phyloP scores from a whole-genome alignment of 2,888 invertebrate genomes.

The Nesidiocoris tenuis region DNA sequence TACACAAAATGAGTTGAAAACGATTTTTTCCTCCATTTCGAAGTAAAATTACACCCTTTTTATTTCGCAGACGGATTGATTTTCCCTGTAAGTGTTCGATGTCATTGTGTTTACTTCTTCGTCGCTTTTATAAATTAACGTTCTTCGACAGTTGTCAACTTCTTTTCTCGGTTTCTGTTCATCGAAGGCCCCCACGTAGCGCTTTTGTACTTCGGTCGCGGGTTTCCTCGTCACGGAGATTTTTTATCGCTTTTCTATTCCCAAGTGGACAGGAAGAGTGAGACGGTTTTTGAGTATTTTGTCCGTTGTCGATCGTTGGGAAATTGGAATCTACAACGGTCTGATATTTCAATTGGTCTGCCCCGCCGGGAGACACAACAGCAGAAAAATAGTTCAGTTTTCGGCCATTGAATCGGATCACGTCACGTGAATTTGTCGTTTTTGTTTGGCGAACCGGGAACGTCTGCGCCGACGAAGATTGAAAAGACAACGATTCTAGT shows the following conservation, averaged over 20 bases:
- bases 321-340: slow-evolving; percentile 4
- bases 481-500: background rate
- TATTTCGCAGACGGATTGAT: background rate
- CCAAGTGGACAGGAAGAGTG: background rate
- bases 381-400: background rate
- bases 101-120: background rate
- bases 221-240: background rate
- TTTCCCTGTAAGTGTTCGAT: background rate
- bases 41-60: background rate
- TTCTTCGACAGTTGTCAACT: background rate
- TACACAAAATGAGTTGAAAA: background rate
- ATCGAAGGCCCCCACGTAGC: background rate
- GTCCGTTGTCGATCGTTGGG: slow-evolving; percentile 29
- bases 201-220: background rate
- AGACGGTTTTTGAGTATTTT: slow-evolving; percentile 29
- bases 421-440: background rate
- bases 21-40: background rate
- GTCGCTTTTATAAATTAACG: background rate
- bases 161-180: background rate
- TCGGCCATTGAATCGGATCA: background rate
- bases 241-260: background rate
- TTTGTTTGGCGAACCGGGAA: background rate
- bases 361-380: background rate
- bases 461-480: background rate
- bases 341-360: background rate